phyloP scores from a whole-genome alignment of 2,888 invertebrate genomes.

The Halictus quadricinctus region DNA sequence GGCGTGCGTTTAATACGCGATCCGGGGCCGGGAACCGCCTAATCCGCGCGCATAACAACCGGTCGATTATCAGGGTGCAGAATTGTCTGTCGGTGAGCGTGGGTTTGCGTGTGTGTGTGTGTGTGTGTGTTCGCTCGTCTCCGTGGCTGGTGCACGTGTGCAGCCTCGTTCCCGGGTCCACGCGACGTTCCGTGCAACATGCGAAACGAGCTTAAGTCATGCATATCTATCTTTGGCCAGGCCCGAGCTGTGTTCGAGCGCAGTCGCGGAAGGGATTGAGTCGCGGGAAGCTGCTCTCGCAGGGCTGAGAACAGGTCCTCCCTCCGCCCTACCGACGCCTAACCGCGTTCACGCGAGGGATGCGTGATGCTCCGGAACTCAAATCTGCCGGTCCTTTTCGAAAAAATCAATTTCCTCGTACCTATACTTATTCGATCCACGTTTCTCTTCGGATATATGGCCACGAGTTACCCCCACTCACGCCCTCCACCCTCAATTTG shows the following conservation, averaged over 20 bases:
- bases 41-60: constrained; percentile 40
- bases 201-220: constrained; percentile 45
- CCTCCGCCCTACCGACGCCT: neutral
- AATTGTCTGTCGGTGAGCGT: neutral
- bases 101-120: neutral
- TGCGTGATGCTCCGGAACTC: neutral
- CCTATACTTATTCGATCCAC: no score
- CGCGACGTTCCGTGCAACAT: constrained; percentile 24
- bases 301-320: neutral
- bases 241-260: neutral
- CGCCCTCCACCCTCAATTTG: no score
- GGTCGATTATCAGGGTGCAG: constrained; percentile 34
- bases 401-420: neutral
- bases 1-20: constrained; percentile 9
- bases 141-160: constrained; percentile 23
- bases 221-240: constrained; percentile 46
- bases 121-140: neutral
- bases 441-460: no score
- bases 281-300: neutral
- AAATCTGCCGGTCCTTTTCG: neutral
- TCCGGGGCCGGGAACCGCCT: constrained; percentile 2
- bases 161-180: constrained; percentile 47
- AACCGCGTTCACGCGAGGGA: neutral
- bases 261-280: neutral
- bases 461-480: no score